These are phyloP conservation scores for Drosophila emarginata DNA, from an alignment of 2,888 invertebrate genomes.

Conservation along the genomic window DNA sequence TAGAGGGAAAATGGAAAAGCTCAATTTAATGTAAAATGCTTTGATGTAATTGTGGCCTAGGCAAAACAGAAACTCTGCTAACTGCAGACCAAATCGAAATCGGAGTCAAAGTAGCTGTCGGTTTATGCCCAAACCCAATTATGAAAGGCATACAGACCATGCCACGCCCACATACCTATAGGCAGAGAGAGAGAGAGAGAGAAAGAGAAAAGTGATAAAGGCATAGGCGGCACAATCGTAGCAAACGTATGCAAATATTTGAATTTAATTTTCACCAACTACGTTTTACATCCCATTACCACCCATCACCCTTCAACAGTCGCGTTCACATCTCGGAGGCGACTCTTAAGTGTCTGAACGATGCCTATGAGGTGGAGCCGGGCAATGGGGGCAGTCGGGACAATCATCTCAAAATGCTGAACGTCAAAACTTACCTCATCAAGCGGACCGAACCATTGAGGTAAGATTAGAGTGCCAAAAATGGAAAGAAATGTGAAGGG, in stretches of 20 bases:
- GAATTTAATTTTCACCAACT: constrained; percentile 74
- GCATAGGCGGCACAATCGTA: constrained; percentile 52
- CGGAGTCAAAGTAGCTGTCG: constrained; percentile 35
- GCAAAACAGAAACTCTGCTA: constrained; percentile 16
- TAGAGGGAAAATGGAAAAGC: constrained; percentile 48
- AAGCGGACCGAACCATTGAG: constrained; percentile 90
- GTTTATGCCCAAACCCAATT: constrained; percentile 54
- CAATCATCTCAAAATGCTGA: constrained; percentile 92
- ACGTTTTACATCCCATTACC: constrained; percentile 28
- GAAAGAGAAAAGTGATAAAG: constrained; percentile 22
- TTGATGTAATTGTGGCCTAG: constrained; percentile 75
- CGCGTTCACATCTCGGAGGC: constrained; percentile 97
- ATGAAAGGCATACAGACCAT: constrained; percentile 45
- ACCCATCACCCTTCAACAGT: constrained; percentile 83
- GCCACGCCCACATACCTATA: constrained; percentile 18
- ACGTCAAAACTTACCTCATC: constrained; percentile 94
- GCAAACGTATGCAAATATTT: constrained; percentile 69
- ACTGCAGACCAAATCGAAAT: constrained; percentile 16
- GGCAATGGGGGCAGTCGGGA: constrained; percentile 94
- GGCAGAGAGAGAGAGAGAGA: constrained; percentile 19
- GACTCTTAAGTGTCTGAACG: constrained; percentile 92
- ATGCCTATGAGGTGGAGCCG: constrained; percentile 96
- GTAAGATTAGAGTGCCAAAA: constrained; percentile 57
- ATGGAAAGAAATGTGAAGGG: neutral
- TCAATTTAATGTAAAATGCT: constrained; percentile 69